A percentile compares a stretch with the other conserved stretches of the same genome.
These are phyloP conservation scores for Andrena dorsata DNA, from an alignment of 2,888 invertebrate genomes.

Conservation along the genomic window DNA sequence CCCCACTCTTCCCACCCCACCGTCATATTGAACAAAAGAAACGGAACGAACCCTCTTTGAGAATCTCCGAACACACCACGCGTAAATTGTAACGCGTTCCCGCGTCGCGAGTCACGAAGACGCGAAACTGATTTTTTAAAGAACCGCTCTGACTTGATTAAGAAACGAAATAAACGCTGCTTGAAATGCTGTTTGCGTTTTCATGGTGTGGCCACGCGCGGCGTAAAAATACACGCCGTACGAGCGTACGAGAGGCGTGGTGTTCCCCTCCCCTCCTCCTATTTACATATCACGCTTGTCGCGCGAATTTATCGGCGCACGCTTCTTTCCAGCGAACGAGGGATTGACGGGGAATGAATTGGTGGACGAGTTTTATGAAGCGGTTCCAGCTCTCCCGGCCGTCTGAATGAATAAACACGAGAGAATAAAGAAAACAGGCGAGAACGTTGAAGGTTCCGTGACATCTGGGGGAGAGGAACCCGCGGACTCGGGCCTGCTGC, in stretches of 20 bases:
- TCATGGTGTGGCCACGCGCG: neutral
- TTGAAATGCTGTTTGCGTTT: conserved; percentile 70
- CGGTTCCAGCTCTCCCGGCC: neutral
- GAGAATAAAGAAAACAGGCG: neutral
- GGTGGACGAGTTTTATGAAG: conserved; percentile 24
- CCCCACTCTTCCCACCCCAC: neutral
- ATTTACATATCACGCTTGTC: neutral
- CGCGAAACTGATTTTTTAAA: conserved; percentile 75
- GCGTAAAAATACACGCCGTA: neutral
- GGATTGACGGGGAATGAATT: conserved; percentile 24
- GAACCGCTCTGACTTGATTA: conserved; percentile 76
- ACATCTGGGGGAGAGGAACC: conserved; percentile 49
- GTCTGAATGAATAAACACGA: conserved; percentile 23
- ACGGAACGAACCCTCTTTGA: neutral
- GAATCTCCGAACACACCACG: conserved; percentile 19
- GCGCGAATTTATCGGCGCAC: conserved; percentile 10
- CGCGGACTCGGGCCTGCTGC: conserved; percentile 39
- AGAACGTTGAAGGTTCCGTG: conserved; percentile 31
- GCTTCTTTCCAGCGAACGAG: neutral
- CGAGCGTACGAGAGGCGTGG: no score
- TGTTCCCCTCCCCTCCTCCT: neutral
- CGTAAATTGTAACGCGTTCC: conserved; percentile 72
- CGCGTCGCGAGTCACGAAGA: conserved; percentile 66
- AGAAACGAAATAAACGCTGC: conserved; percentile 81
- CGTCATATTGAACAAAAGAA: neutral